phyloP scores from a whole-genome alignment of 2,113 vertebrate species.

The Mastomys coucha region DNA sequence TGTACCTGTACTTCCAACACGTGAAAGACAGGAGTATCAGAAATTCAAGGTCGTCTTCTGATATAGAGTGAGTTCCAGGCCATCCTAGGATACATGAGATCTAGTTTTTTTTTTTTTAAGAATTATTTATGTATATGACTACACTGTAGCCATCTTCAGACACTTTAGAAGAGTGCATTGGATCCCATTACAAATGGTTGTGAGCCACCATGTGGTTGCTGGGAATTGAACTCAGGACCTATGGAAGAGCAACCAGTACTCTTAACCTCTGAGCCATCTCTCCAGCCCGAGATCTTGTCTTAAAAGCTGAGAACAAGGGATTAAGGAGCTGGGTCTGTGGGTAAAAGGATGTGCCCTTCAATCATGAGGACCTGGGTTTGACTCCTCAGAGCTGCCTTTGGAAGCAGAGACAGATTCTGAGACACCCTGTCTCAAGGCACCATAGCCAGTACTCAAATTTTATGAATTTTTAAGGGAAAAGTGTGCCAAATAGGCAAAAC shows the following conservation, averaged over 20 bases:
- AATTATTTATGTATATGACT: no score
- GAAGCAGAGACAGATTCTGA: neutral
- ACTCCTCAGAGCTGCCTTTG: neutral
- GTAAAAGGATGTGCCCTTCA: neutral
- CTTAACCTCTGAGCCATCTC: no score
- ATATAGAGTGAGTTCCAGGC: neutral
- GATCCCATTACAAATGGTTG: no score
- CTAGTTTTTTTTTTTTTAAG: no score
- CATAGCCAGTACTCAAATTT: neutral
- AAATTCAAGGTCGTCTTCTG: neutral
- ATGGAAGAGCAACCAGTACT: no score
- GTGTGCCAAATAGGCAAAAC: neutral
- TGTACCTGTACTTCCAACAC: neutral
- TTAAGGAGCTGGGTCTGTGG: neutral
- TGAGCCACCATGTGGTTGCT: no score
- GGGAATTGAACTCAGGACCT: no score
- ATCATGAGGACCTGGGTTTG: neutral
- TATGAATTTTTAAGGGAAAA: slow-evolving; percentile 38
- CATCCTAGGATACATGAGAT: neutral
- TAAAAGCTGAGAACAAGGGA: neutral
- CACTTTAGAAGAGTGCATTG: no score
- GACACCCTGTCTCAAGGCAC: neutral
- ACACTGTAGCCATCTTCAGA: no score
- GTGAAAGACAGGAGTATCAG: neutral
- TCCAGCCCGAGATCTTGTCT: neutral